These are phyloP conservation scores for Drosophila nigricruria DNA, from an alignment of 2,888 invertebrate genomes.

Conservation along the genomic window DNA sequence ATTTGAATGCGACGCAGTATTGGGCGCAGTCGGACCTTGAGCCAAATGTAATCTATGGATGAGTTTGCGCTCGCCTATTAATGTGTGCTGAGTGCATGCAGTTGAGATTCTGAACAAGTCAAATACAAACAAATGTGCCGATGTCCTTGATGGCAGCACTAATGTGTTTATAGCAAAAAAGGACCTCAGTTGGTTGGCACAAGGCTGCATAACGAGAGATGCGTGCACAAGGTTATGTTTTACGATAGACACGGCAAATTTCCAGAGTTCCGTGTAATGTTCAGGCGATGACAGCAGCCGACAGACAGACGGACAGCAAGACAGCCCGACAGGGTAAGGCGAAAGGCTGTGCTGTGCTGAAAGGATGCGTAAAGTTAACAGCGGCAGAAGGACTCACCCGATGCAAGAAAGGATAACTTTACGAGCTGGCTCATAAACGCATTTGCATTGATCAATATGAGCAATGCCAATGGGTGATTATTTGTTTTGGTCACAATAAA, in stretches of 20 bases:
- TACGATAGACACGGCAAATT: slow-evolving; percentile 59
- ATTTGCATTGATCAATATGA: slow-evolving; percentile 72
- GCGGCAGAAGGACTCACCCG: slow-evolving; percentile 40
- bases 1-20: slow-evolving; percentile 19
- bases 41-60: slow-evolving; percentile 5
- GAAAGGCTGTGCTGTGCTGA: slow-evolving; percentile 50
- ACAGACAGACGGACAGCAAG: neutral
- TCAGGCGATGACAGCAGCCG: slow-evolving; percentile 23
- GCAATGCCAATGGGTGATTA: slow-evolving; percentile 79
- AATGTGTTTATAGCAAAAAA: slow-evolving; percentile 64
- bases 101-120: slow-evolving; percentile 62
- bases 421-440: slow-evolving; percentile 68
- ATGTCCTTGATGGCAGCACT: slow-evolving; percentile 72
- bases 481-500: slow-evolving; percentile 80
- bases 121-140: slow-evolving; percentile 61
- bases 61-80: slow-evolving; percentile 43
- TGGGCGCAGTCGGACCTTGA: slow-evolving; percentile 28
- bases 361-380: slow-evolving; percentile 79
- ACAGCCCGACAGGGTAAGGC: slow-evolving; percentile 1
- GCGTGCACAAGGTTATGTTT: slow-evolving; percentile 66
- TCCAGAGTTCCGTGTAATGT: slow-evolving; percentile 65
- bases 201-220: slow-evolving; percentile 38
- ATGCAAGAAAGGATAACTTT: slow-evolving; percentile 81
- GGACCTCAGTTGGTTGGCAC: slow-evolving; percentile 29
- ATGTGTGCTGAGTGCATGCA: slow-evolving; percentile 32